Conservation (phyloP, 1,140 invertebrate species). For the Drosophila suzukii region DNA sequence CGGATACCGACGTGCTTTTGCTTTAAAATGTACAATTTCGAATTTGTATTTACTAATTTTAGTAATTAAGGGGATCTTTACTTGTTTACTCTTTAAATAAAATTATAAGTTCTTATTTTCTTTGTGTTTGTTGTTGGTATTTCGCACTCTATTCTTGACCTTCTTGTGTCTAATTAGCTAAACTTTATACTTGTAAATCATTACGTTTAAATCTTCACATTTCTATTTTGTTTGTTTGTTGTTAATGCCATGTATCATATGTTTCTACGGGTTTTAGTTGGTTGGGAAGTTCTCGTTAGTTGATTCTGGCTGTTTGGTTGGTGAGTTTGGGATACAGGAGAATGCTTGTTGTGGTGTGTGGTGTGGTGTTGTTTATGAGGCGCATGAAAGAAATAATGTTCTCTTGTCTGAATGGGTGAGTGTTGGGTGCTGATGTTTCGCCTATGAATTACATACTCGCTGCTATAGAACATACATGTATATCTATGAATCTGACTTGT, state of each 20-base stretch:
- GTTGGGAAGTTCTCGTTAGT: slow-evolving; percentile 56
- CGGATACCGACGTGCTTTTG: slow-evolving; percentile 32
- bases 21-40: slow-evolving; percentile 80
- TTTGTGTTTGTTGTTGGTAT: slow-evolving; percentile 51
- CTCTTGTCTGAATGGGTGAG: slow-evolving; percentile 49
- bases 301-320: slow-evolving; percentile 28
- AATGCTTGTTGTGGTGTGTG: slow-evolving; percentile 8
- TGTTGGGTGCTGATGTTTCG: slow-evolving; percentile 50
- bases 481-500: slow-evolving; percentile 74
- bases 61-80: slow-evolving; percentile 71
- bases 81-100: slow-evolving; percentile 64
- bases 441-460: slow-evolving; percentile 71
- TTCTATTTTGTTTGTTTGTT: slow-evolving; percentile 61
- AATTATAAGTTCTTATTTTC: slow-evolving; percentile 73
- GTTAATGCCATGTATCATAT: slow-evolving; percentile 53
- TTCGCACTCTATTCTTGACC: slow-evolving; percentile 52
- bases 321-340: slow-evolving; percentile 24
- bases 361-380: slow-evolving; percentile 24
- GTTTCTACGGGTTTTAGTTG: slow-evolving; percentile 50
- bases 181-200: slow-evolving; percentile 75
- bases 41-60: slow-evolving; percentile 82
- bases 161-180: slow-evolving; percentile 78
- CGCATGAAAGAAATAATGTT: slow-evolving; percentile 66
- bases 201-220: slow-evolving; percentile 67
- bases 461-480: slow-evolving; percentile 70